Evolutionary conservation across 2,797 vertebrate genomes (phyloP).

Genomic region (Karalla daura): DNA sequence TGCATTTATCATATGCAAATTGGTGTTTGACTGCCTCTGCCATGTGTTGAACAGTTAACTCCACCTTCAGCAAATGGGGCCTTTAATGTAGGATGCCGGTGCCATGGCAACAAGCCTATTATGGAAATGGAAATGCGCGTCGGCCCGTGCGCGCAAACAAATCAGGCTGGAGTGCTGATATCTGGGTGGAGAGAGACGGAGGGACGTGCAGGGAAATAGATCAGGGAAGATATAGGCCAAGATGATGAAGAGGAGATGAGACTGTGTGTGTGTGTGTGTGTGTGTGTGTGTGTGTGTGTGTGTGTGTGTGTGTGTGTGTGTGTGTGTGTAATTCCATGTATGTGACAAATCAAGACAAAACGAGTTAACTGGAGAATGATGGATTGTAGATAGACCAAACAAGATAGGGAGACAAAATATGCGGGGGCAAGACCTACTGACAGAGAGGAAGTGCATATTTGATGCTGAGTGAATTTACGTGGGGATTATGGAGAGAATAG

Average conservation of each 20-base stretch:
- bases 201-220: constrained; percentile 8
- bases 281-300: constrained; percentile 13
- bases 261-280: constrained; percentile 12
- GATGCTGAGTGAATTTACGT: constrained; percentile 2
- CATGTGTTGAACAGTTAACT: constrained; percentile 26
- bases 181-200: constrained; percentile 31
- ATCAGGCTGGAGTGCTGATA: constrained; percentile 42
- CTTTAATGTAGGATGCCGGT: constrained; percentile 40
- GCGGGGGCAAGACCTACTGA: not conserved
- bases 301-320: constrained; percentile 6
- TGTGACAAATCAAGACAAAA: not conserved
- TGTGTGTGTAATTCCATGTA: not conserved
- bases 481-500: not conserved
- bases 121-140: constrained; percentile 50
- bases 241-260: constrained; percentile 38
- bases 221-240: constrained; percentile 35
- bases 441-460: not conserved
- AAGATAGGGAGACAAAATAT: not conserved
- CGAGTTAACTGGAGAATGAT: not conserved
- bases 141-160: constrained; percentile 41
- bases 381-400: not conserved
- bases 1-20: constrained; percentile 57
- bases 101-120: constrained; percentile 68
- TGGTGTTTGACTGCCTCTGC: constrained; percentile 27
- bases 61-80: constrained; percentile 41